A percentile compares a stretch with the other conserved stretches of the same genome.
Conservation (phyloP, 2,797 vertebrate genomes). For the Protonibea diacanthus region DNA sequence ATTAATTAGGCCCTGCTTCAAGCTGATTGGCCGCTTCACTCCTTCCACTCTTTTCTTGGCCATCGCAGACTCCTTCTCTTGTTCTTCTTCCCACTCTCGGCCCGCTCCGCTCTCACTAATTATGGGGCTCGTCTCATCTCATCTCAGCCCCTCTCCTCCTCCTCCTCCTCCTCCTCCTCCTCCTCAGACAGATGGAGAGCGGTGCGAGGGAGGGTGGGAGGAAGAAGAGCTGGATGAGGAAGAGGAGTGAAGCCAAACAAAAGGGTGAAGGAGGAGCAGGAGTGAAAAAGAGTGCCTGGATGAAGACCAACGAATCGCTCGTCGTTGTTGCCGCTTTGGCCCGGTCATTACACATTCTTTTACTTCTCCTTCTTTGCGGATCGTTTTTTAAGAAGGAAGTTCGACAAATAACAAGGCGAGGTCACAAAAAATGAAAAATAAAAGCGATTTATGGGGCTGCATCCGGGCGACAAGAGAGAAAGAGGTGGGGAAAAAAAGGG, state of each 20-base stretch:
- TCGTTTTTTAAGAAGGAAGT: conserved; percentile 18
- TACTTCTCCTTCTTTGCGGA: conserved; percentile 13
- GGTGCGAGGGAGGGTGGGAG: conserved; percentile 25
- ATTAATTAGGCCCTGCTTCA: conserved; percentile 66
- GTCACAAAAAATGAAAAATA: background rate
- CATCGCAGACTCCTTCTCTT: conserved; percentile 11
- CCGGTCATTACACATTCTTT: conserved; percentile 9
- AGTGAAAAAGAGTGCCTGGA: conserved; percentile 34
- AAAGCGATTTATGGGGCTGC: conserved; percentile 15
- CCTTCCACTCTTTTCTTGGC: conserved; percentile 48
- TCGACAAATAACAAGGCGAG: background rate
- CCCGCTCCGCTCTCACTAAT: conserved; percentile 53
- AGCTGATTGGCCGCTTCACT: conserved; percentile 74
- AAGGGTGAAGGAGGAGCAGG: conserved; percentile 23
- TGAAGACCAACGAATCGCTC: conserved; percentile 30
- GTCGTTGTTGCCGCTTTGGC: background rate
- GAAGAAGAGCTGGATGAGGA: conserved; percentile 41
- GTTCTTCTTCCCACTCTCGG: conserved; percentile 49
- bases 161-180: conserved; percentile 44
- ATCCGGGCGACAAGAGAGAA: conserved; percentile 31
- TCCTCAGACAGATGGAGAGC: conserved; percentile 60
- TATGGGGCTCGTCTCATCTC: conserved; percentile 36
- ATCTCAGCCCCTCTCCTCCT: conserved; percentile 47
- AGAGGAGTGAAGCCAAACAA: conserved; percentile 46
- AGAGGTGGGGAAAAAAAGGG: background rate